Evolutionary conservation across 2,797 vertebrate genomes (phyloP).

Genomic region (Microctenopoma lineatum): DNA sequence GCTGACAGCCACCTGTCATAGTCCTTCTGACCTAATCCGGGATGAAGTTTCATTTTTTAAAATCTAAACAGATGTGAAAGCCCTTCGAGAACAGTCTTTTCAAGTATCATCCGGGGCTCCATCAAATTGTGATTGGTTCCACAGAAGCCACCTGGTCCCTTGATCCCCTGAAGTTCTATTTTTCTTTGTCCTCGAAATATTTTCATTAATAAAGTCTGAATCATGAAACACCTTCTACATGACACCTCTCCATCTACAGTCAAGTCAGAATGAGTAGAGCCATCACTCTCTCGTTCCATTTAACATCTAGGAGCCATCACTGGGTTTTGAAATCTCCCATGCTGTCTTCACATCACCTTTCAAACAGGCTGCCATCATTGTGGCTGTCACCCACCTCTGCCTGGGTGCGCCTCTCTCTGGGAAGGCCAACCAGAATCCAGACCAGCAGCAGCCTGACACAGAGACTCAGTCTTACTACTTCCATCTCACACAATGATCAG

Average conservation of each 20-base stretch:
- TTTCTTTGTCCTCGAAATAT: conserved; percentile 53
- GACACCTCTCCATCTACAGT: conserved; percentile 31
- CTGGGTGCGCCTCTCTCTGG: conserved; percentile 9
- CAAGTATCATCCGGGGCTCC: conserved; percentile 32
- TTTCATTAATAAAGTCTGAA: conserved; percentile 48
- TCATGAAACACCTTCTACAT: conserved; percentile 35
- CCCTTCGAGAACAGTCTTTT: conserved; percentile 24
- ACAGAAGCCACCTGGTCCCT: conserved; percentile 27
- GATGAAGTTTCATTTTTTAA: conserved; percentile 37
- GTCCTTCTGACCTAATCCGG: conserved; percentile 41
- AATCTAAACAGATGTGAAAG: conserved; percentile 46
- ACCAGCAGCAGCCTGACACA: conserved; percentile 12
- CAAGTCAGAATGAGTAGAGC: conserved; percentile 34
- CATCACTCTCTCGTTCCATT: conserved; percentile 20
- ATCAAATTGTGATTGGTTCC: conserved; percentile 40
- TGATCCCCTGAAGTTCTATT: conserved; percentile 40
- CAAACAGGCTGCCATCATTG: conserved; percentile 29
- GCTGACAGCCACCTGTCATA: conserved; percentile 37
- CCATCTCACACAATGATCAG: conserved; percentile 22
- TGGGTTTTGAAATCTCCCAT: conserved; percentile 18
- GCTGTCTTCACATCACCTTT: conserved; percentile 25
- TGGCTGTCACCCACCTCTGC: conserved; percentile 30
- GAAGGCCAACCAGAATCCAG: conserved; percentile 21
- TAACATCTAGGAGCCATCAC: conserved; percentile 36
- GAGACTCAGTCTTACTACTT: conserved; percentile 23